phyloP scores from a whole-genome alignment of 2,888 invertebrate genomes.

The Deroplatys truncata region DNA sequence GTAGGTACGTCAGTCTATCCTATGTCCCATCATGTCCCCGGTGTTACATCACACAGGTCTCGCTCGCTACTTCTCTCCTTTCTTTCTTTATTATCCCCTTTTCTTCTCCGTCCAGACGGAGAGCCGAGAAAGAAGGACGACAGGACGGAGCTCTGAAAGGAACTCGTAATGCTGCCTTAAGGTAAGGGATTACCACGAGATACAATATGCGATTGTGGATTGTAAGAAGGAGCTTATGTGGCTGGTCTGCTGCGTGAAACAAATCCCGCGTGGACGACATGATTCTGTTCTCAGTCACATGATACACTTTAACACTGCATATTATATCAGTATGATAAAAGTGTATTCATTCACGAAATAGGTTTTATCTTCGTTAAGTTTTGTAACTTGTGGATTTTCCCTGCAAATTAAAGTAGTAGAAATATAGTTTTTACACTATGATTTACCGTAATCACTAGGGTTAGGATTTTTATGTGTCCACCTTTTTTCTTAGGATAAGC shows the following conservation, averaged over 20 bases:
- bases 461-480: too few relatives aligned
- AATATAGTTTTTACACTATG: too few relatives aligned
- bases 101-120: neutral
- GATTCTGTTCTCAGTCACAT: neutral
- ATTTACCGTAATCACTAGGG: too few relatives aligned
- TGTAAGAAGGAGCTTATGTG: neutral
- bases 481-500: too few relatives aligned
- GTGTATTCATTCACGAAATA: too few relatives aligned
- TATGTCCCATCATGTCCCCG: neutral
- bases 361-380: too few relatives aligned
- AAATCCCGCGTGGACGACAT: too few relatives aligned
- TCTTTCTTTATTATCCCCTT: neutral
- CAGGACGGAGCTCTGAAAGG: neutral
- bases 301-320: too few relatives aligned
- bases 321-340: too few relatives aligned
- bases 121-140: neutral
- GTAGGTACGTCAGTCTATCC: neutral
- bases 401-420: too few relatives aligned
- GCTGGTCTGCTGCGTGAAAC: neutral
- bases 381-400: too few relatives aligned
- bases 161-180: neutral
- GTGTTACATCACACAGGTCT: neutral
- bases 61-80: neutral
- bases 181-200: neutral
- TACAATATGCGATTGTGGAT: neutral